Base-by-base conservation (phyloP, 2,113 vertebrate genomes). In the Tychaedon coryphoeus region DNA sequence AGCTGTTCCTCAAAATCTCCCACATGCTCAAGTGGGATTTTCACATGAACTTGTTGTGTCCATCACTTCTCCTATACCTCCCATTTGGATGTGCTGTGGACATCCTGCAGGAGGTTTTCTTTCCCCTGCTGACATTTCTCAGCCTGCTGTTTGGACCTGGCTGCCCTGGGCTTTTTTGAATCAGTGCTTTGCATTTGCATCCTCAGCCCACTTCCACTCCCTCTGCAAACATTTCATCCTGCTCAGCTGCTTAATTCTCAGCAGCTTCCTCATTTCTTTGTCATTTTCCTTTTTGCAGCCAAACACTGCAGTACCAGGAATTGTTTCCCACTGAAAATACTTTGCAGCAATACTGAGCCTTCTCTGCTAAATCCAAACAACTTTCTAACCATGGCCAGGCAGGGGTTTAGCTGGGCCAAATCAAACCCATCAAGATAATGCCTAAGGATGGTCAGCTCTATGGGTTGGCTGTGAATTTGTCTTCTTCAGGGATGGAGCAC, bases 191-290 rank as follows among this genome's bases (percentile, higher is more conserved):
- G 40, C 67, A 34, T 79, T 65, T 92, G 45, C 54, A 38, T 75
- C 61, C 74, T 65, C 48, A 40, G n/a, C 38, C 61, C 31, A 16
- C 61, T 95, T 96, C 80, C 43, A 74, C 43, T 89, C 34, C 28
- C 4, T 67, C 57, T 81, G 82, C 66, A 95, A 90, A 85, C 31
- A 28, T 53, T 60, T 86, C 61, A 28, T 53, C 66, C 70, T 85
- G 31, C 62, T 78, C 73, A 40, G 64, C 53, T 67, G 53, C 62
- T 71, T 78, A 38, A 56, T 64, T 91, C 67, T 19, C 36, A 76
- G 57, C 31, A 81, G 58, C 58, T 92, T 95, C 90, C 90, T 93
- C 48, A 26, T 95, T 91, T 87, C 70, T 90, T 77, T 78, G 40
- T 19, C 24, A 33, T 93, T 96, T 92, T 84, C 65, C 42, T 43